Evolutionary conservation across 2,888 invertebrate species (phyloP).

Genomic region (Gymnoscelis rufifasciata): DNA sequence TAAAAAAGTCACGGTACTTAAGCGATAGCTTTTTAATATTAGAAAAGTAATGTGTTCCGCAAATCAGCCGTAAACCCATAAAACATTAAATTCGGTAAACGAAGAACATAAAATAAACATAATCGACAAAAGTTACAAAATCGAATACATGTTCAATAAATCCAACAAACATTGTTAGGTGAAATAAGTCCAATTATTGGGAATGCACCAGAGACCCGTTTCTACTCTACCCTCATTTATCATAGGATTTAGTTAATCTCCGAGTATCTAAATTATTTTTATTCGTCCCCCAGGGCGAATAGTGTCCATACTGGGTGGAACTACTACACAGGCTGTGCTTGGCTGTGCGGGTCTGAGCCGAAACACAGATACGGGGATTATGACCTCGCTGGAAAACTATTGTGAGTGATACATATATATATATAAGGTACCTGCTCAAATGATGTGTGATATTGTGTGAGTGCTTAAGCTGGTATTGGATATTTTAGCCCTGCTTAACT

Average conservation of each 20-base stretch:
- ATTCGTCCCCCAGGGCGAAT: constrained; percentile 20
- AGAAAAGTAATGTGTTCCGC: too few species aligned
- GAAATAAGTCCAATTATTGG: constrained; percentile 19
- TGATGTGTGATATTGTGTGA: too few species aligned
- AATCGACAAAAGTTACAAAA: background rate
- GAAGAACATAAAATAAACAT: background rate
- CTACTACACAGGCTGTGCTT: background rate
- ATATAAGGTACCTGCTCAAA: too few species aligned
- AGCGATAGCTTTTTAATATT: too few species aligned
- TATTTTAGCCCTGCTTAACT: too few species aligned
- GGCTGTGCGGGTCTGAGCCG: constrained; percentile 8
- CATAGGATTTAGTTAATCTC: constrained; percentile 25
- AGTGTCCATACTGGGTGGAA: constrained; percentile 15
- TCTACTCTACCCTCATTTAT: constrained; percentile 18
- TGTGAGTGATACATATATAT: too few species aligned
- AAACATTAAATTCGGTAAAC: too few species aligned
- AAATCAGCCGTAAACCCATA: too few species aligned
- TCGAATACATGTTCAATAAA: background rate
- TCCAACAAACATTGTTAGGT: constrained; percentile 6
- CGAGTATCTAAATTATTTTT: constrained; percentile 23
- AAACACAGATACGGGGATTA: too few species aligned
- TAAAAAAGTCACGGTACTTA: too few species aligned
- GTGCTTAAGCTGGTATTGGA: too few species aligned
- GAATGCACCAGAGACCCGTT: constrained; percentile 20
- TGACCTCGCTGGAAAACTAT: too few species aligned